These are phyloP conservation scores for Tetraodon nigroviridis DNA, from an alignment of 2,113 vertebrate species.

Conservation along the genomic window DNA sequence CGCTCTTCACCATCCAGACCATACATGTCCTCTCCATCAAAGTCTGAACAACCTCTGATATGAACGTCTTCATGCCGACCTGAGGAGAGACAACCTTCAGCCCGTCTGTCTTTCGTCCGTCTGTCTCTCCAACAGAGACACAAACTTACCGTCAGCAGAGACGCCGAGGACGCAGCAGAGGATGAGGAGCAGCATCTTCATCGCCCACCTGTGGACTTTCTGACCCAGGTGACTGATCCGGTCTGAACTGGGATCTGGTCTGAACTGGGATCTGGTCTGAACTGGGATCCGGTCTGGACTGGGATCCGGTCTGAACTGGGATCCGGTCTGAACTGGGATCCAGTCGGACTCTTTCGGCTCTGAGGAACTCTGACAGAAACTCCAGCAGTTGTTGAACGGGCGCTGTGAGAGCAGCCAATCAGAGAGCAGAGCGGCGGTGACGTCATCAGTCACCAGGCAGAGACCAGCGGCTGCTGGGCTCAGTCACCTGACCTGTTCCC, in stretches of 20 bases:
- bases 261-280: background rate
- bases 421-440: conserved; percentile 3
- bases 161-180: conserved; percentile 26
- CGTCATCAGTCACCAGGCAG: conserved; percentile 21
- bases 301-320: background rate
- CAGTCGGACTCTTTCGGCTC: background rate
- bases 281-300: background rate
- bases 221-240: background rate
- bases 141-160: conserved; percentile 15
- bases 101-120: background rate
- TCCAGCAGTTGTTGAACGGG: conserved; percentile 5
- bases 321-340: background rate
- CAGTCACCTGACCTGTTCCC: background rate
- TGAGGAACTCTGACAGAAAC: conserved; percentile 3
- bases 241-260: background rate
- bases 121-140: background rate
- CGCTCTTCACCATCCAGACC: conserved; percentile 20
- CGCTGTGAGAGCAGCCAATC: conserved; percentile 16
- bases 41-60: background rate
- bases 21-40: accelerated
- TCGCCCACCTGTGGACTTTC: background rate
- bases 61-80: accelerated
- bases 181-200: conserved; percentile 6
- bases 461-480: background rate
- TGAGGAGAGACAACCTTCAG: conserved; percentile 9